Conservation (phyloP, 2,113 vertebrate genomes). For the Proteles cristata region DNA sequence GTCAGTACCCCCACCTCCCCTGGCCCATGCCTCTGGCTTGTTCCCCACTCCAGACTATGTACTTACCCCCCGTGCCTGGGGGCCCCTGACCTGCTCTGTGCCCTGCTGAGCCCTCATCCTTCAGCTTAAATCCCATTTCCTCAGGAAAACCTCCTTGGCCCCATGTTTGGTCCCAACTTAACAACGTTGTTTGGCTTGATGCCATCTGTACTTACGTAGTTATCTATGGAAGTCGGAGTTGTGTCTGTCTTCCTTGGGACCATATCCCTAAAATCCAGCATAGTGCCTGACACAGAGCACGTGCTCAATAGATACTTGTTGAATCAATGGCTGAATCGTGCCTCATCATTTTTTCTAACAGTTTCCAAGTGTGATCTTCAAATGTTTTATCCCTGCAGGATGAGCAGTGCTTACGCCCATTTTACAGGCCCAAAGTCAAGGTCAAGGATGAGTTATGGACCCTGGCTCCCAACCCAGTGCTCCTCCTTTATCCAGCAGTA, state of each 20-base stretch:
- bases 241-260: background rate
- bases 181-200: background rate
- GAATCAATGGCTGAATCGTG: background rate
- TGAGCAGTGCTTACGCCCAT: background rate
- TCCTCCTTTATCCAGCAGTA: background rate
- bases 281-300: background rate
- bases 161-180: accelerated
- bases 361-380: background rate
- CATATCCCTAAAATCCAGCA: background rate
- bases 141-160: background rate
- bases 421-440: background rate
- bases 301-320: background rate
- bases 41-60: background rate
- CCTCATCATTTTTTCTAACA: background rate
- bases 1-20: accelerated
- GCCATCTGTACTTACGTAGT: accelerated
- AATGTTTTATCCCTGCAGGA: background rate
- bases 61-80: accelerated
- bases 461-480: background rate
- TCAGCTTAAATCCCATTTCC: background rate
- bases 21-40: background rate
- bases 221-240: background rate
- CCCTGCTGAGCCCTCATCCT: background rate
- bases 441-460: background rate
- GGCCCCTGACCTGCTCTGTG: background rate